Base-by-base conservation (phyloP, 2,797 vertebrate genomes). In the Danio jaintianensis region DNA sequence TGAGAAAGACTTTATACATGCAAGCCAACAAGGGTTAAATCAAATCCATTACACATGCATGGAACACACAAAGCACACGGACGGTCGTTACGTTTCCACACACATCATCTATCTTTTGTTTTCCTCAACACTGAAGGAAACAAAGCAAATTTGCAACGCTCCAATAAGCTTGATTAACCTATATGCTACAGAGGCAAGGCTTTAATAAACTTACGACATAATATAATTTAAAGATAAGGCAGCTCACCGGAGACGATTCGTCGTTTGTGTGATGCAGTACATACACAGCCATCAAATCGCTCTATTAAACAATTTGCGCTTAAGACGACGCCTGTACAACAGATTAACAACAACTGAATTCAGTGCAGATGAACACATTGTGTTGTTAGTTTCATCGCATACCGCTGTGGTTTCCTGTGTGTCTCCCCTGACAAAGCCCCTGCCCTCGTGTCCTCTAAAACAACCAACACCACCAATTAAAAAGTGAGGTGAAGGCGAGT, bases 221-320 rank as follows among this genome's bases (percentile, higher is more conserved):
- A 85, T 79, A 55, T 77, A 83, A 86, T 86, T 82, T 82, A 83
- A 78, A 82, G 83, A 85, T 83, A 85, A 85, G 79, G 81, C 72
- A 80, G 13, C 66, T 80, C 75, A 75, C 75, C 80, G 47, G 47
- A 82, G 71, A 85, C 63, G 48, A 80, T 78, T 80, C 61, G 69
- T 80, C 55, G 52, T 36, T 82, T 62, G 74, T 70, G 76, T 45
- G 63, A 73, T 75, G 64, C 64, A 78, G 66, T 29, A 47, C 74
- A 64, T 80, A 80, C 58, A 63, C 78, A 85, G 81, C 83, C 82
- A 82, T 85, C 79, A 66, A 84, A 85, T 81, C 50, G 76, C 80
- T 68, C 79, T 64, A 74, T 81, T 76, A 82, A 82, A 83, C 43
- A 12, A 38, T 53, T 63, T 72, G 58, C 1, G 18, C 47, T 72